A percentile compares a stretch with the other conserved stretches of the same genome.
Evolutionary conservation across 2,888 invertebrate genomes (phyloP).

Genomic region (Zygaena filipendulae): DNA sequence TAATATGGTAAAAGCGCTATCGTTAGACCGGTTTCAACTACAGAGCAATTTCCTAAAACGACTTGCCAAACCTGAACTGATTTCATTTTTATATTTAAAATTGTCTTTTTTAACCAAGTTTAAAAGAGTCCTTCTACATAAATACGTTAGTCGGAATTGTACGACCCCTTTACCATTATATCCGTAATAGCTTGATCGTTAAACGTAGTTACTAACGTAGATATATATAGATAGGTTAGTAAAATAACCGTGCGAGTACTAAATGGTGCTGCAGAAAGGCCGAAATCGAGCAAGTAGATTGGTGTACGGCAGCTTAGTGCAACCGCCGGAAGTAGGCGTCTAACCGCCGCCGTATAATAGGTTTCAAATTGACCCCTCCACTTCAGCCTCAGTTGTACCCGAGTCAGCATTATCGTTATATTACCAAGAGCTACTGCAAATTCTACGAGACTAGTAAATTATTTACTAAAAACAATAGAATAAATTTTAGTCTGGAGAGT

Average conservation of each 20-base stretch:
- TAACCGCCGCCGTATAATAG: constrained; percentile 63
- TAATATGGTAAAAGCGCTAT: constrained; percentile 27
- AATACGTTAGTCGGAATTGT: too few species aligned
- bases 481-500: too few species aligned
- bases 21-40: constrained; percentile 35
- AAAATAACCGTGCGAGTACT: constrained; percentile 30
- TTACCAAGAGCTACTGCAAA: too few species aligned
- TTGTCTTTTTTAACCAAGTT: too few species aligned
- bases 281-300: constrained; percentile 58
- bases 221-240: too few species aligned
- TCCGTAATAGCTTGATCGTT: too few species aligned
- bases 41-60: constrained; percentile 28
- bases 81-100: too few species aligned
- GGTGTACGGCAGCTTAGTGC: constrained; percentile 61
- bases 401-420: constrained; percentile 30
- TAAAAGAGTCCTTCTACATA: too few species aligned
- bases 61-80: constrained; percentile 21
- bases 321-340: constrained; percentile 64
- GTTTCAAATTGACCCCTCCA: constrained; percentile 60
- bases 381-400: constrained; percentile 26
- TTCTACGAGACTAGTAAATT: too few species aligned
- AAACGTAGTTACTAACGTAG: too few species aligned
- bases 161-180: too few species aligned
- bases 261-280: constrained; percentile 49
- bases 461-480: too few species aligned